phyloP scores from a whole-genome alignment of 1,140 invertebrate genomes.

The Magallana ariakensis region DNA sequence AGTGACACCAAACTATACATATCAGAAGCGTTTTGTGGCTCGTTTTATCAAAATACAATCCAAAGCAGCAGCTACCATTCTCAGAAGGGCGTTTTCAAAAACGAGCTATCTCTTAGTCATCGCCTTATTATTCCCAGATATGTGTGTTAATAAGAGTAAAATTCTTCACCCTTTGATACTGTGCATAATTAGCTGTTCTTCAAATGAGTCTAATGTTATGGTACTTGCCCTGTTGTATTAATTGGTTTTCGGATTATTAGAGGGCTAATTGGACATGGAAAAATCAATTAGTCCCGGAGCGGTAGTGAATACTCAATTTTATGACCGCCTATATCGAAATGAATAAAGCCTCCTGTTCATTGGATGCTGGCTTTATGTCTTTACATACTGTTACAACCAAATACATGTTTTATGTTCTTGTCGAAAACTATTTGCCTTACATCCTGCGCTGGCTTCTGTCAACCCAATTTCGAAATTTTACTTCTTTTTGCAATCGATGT shows the following conservation, averaged over 20 bases:
- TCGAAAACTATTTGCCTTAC: slow-evolving; percentile 4
- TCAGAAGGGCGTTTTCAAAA: background rate
- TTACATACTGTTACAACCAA: background rate
- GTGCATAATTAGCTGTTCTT: slow-evolving; percentile 1
- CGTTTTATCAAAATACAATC: background rate
- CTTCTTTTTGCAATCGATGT: background rate
- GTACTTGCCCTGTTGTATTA: background rate
- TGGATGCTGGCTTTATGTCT: background rate
- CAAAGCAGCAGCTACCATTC: background rate
- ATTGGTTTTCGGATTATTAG: background rate
- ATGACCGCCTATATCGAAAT: background rate
- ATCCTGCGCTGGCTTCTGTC: background rate
- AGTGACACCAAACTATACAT: background rate
- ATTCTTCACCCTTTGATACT: background rate
- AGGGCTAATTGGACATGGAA: background rate
- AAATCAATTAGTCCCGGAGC: background rate
- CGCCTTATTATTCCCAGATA: slow-evolving; percentile 15
- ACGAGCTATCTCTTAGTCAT: background rate
- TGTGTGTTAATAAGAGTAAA: slow-evolving; percentile 9
- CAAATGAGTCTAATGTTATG: background rate
- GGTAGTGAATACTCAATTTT: background rate
- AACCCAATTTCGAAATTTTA: background rate
- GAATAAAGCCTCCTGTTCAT: background rate
- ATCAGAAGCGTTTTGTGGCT: background rate
- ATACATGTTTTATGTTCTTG: background rate